Conservation (phyloP, 2,113 vertebrate species). For the Columba livia region DNA sequence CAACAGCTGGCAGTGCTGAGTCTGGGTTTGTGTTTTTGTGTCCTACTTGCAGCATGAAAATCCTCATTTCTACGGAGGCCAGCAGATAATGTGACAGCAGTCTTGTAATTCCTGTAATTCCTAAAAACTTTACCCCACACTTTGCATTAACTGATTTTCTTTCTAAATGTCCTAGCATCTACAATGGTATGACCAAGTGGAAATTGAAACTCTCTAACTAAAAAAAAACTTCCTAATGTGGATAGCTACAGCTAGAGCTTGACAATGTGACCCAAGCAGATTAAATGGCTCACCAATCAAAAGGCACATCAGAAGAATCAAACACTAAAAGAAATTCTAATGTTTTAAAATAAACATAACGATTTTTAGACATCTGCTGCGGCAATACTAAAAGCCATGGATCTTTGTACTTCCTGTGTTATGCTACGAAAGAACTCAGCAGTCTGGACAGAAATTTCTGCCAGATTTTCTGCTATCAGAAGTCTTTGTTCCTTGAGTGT, state of each 20-base stretch:
- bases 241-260: not conserved
- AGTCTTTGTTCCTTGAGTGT: not conserved
- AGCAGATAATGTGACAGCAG: not conserved
- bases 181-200: not conserved
- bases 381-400: not conserved
- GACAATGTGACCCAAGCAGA: not conserved
- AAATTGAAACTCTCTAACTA: not conserved
- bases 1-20: not conserved
- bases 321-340: constrained; percentile 5
- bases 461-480: not conserved
- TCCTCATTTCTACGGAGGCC: not conserved
- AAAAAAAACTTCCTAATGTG: not conserved
- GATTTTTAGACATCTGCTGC: constrained; percentile 16
- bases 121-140: not conserved
- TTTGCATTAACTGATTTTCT: not conserved
- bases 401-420: constrained; percentile 18
- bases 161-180: not conserved
- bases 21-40: not conserved
- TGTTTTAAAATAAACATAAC: constrained; percentile 30
- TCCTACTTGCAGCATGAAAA: not conserved
- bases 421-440: not conserved
- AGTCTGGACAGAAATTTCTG: constrained; percentile 36
- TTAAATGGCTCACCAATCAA: not conserved
- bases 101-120: not conserved
- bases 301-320: not conserved